These are phyloP conservation scores for Gallinago jamesoni DNA, from an alignment of 2,113 vertebrate species.

Conservation along the genomic window DNA sequence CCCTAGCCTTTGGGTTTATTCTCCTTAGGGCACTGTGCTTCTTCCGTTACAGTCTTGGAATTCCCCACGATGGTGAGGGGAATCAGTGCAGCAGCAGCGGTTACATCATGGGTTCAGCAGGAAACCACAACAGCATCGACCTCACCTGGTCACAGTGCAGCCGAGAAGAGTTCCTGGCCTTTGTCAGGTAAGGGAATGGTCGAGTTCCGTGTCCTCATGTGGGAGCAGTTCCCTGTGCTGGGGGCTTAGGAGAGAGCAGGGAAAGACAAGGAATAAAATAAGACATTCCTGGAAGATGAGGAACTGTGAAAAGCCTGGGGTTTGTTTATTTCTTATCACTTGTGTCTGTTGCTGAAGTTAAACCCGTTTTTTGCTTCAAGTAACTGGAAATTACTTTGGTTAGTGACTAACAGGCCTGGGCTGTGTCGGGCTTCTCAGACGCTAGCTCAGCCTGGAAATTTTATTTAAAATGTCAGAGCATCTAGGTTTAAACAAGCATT, in stretches of 20 bases:
- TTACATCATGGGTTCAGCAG: conserved; percentile 89
- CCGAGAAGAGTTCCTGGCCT: conserved; percentile 78
- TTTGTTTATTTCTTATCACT: background rate
- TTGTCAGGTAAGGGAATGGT: conserved; percentile 82
- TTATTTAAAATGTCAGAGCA: conserved; percentile 11
- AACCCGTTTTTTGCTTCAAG: background rate
- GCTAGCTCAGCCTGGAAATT: conserved; percentile 17
- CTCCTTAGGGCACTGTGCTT: background rate
- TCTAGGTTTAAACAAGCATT: background rate
- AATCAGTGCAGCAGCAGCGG: conserved; percentile 82
- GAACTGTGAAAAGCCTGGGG: background rate
- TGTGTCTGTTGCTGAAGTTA: background rate
- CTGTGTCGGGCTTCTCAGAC: background rate
- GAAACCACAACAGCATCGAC: conserved; percentile 80
- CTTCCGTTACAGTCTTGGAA: conserved; percentile 82
- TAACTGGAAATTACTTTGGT: background rate
- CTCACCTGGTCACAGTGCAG: conserved; percentile 91
- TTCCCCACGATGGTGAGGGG: conserved; percentile 86
- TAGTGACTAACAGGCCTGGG: background rate
- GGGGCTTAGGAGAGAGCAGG: background rate
- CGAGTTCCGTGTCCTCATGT: background rate
- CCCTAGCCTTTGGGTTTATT: background rate
- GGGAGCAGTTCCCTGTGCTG: background rate
- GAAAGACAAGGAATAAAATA: background rate
- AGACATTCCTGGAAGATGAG: background rate